Evolutionary conservation across 2,888 invertebrate genomes (phyloP).

Genomic region (Spilarctia lutea): DNA sequence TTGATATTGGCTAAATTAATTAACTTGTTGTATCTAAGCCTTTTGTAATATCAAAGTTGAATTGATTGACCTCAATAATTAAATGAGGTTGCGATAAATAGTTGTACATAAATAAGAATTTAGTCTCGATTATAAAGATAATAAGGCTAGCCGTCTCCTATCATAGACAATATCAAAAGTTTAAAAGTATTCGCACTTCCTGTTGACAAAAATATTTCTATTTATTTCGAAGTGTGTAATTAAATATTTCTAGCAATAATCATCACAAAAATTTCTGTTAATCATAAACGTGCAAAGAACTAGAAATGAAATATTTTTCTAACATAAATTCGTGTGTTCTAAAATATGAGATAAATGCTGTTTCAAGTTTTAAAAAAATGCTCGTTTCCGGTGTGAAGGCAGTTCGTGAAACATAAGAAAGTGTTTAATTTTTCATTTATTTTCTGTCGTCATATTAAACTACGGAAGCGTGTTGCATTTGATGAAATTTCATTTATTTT

Average conservation of each 20-base stretch:
- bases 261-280: conserved; percentile 60
- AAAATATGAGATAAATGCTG: conserved; percentile 66
- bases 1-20: not conserved
- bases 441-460: conserved; percentile 82
- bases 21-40: too few relatives aligned
- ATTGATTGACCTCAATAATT: not conserved
- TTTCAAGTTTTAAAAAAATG: conserved; percentile 75
- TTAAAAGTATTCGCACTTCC: conserved; percentile 60
- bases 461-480: conserved; percentile 76
- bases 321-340: conserved; percentile 56
- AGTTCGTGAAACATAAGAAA: conserved; percentile 84
- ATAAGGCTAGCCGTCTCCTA: conserved; percentile 7
- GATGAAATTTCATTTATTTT: conserved; percentile 77
- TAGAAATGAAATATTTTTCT: conserved; percentile 76
- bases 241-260: conserved; percentile 53
- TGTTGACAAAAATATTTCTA: conserved; percentile 51
- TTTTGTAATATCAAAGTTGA: not conserved
- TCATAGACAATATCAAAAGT: conserved; percentile 52
- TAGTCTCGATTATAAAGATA: not conserved
- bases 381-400: conserved; percentile 83
- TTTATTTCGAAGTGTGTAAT: conserved; percentile 52
- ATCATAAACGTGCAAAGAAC: conserved; percentile 52
- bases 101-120: not conserved
- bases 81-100: not conserved
- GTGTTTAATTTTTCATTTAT: conserved; percentile 83